Evolutionary conservation across 1,140 invertebrate genomes (phyloP), one percentile per base, ranked within the genome.

Genomic region (Eurosta solidaginis): DNA sequence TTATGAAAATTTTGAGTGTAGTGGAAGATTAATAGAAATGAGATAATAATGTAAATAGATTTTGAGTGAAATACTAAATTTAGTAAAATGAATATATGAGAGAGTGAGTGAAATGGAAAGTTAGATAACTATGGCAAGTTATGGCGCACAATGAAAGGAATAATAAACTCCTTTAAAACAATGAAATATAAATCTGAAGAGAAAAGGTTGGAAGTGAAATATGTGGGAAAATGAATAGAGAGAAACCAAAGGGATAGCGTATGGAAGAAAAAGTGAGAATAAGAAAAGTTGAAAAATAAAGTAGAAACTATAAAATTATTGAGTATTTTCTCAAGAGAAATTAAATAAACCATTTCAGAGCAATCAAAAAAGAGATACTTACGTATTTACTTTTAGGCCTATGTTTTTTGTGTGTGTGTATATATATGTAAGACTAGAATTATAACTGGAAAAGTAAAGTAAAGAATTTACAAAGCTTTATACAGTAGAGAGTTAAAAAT

Each of bases 111-210:
- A 73, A 27, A 49, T 12, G 73, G 29, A 20, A 33, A 78, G 45
- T 49, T 78, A 12, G 47, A 47, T 74, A 83, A 83, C 84, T 87
- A 87, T 87, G 85, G 85, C 85, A 87, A 87, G 85, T 87, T 83
- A 87, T 87, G 85, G 85, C 85, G 82, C 81, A 80, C 79, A 49
- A 80, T 81, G 81, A 84, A 82, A 83, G 85, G 83, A 85, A 86
- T 85, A 84, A 81, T 83, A 81, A 54, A 83, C 84, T 83, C 82
- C 78, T 47, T 76, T 63, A 12, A 9, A 20, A 29, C 7, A 36
- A 7, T 20, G 10, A 63, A 20, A 78, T 52, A 68, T 27, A 25
- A 73, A 76, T 59, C 42, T 50, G 27, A 49, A 79, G 44, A 63
- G 25, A 49, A 22, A 25, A 0, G 50, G 63, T 9, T 59, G 27